Percentiles rank a stretch among this genome's conserved stretches.
These are phyloP conservation scores for Ceratosolen solmsi DNA, from an alignment of 1,140 invertebrate genomes.

Conservation along the genomic window DNA sequence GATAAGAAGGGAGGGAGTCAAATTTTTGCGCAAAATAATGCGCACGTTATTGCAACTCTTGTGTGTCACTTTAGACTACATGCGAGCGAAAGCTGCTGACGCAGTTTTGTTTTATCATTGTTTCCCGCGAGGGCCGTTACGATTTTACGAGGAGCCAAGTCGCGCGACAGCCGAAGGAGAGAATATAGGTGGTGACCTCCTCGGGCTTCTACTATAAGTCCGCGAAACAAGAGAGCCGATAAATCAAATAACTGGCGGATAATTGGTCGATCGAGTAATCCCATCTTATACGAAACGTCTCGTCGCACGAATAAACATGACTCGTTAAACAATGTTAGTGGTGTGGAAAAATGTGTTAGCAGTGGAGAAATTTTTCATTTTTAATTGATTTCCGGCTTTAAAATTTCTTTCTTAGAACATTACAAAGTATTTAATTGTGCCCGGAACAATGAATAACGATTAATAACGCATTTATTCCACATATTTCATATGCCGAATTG, in stretches of 20 bases:
- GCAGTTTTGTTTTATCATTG: slow-evolving; percentile 46
- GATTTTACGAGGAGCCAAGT: slow-evolving; percentile 47
- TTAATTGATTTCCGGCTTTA: not conserved
- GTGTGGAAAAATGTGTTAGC: not conserved
- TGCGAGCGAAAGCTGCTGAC: not conserved
- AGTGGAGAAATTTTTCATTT: slow-evolving; percentile 20
- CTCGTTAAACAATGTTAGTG: slow-evolving; percentile 45
- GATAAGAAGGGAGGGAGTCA: not conserved
- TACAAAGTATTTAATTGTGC: not conserved
- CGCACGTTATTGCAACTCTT: not conserved
- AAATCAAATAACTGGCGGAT: slow-evolving; percentile 50
- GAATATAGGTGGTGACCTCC: slow-evolving; percentile 17
- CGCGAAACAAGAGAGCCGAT: slow-evolving; percentile 44
- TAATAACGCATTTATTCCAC: not conserved
- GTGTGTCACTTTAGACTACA: not conserved
- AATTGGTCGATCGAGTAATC: slow-evolving; percentile 47
- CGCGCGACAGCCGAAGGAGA: slow-evolving; percentile 18
- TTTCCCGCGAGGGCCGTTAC: slow-evolving; percentile 31
- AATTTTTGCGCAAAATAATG: not conserved
- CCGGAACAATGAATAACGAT: not conserved
- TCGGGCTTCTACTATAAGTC: not conserved
- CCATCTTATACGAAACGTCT: not conserved
- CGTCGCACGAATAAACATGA: slow-evolving; percentile 36
- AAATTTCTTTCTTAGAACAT: not conserved
- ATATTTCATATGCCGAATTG: not conserved